Evolutionary conservation across 2,888 invertebrate species (phyloP).

Genomic region (Drosophila tanythrix): DNA sequence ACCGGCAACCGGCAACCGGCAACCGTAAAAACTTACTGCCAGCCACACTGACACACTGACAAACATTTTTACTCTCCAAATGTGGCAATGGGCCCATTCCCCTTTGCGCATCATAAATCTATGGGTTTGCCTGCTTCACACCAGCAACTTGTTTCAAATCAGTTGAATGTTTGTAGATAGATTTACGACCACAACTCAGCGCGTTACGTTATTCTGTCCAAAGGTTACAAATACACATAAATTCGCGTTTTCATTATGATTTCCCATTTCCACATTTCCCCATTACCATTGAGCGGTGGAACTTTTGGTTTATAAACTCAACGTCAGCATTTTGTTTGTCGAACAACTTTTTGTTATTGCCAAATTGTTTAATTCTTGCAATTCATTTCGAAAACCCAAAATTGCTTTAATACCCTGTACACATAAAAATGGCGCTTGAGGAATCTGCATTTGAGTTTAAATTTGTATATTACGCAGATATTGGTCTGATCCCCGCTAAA

Average conservation of each 20-base stretch:
- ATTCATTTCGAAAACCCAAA: constrained; percentile 33
- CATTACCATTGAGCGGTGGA: constrained; percentile 42
- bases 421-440: neutral
- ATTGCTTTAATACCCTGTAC: constrained; percentile 22
- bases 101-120: constrained; percentile 64
- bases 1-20: constrained; percentile 8
- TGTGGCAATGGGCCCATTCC: constrained; percentile 46
- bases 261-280: constrained; percentile 30
- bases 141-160: constrained; percentile 16
- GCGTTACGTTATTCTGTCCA: constrained; percentile 17
- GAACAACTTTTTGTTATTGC: constrained; percentile 40
- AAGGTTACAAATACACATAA: constrained; percentile 30
- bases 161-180: constrained; percentile 47
- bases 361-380: constrained; percentile 44
- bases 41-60: constrained; percentile 51
- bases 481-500: neutral
- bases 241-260: constrained; percentile 44
- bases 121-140: neutral
- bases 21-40: constrained; percentile 43
- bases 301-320: constrained; percentile 21
- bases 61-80: constrained; percentile 54
- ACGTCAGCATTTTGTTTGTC: constrained; percentile 41
- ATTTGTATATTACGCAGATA: neutral
- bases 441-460: neutral
- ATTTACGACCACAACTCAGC: constrained; percentile 44